phyloP scores from a whole-genome alignment of 2,888 invertebrate species.

The Peribatodes rhomboidaria region DNA sequence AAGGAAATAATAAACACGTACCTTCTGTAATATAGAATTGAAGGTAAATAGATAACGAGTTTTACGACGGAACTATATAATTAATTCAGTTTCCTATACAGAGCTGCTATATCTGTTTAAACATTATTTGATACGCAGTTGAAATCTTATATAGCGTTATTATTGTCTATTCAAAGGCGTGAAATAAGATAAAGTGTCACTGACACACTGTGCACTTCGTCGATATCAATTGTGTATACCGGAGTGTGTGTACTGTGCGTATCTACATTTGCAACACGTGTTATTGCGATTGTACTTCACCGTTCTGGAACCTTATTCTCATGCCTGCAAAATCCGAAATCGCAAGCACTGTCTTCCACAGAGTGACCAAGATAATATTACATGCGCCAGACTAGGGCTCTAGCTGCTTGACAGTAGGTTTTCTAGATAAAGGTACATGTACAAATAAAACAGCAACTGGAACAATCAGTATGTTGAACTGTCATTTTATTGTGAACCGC shows the following conservation, averaged over 20 bases:
- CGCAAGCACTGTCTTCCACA: no score
- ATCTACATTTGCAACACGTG: conserved; percentile 54
- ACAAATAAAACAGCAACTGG: conserved; percentile 15
- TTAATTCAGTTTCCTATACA: not conserved
- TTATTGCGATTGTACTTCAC: conserved; percentile 37
- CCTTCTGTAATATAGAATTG: no score
- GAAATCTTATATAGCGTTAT: conserved; percentile 41
- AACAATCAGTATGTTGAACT: conserved; percentile 21
- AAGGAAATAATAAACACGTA: no score
- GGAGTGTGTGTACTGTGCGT: conserved; percentile 39
- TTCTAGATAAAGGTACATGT: conserved; percentile 10
- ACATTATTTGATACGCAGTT: conserved; percentile 23
- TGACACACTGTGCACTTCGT: conserved; percentile 59
- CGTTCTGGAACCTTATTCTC: conserved; percentile 1
- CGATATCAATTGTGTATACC: conserved; percentile 45
- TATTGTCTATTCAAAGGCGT: conserved; percentile 57
- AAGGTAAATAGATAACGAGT: no score
- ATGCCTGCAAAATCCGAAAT: no score
- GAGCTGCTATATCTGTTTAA: not conserved
- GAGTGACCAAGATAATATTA: no score
- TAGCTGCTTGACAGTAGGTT: conserved; percentile 22
- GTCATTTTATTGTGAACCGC: conserved; percentile 14
- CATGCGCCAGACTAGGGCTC: no score
- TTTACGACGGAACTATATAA: no score
- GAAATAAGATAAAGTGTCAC: conserved; percentile 65